Percentiles rank a stretch among this genome's conserved stretches.
These are phyloP conservation scores for Zhuqinia jingwanae DNA, from an alignment of 2,888 invertebrate genomes.

Conservation along the genomic window DNA sequence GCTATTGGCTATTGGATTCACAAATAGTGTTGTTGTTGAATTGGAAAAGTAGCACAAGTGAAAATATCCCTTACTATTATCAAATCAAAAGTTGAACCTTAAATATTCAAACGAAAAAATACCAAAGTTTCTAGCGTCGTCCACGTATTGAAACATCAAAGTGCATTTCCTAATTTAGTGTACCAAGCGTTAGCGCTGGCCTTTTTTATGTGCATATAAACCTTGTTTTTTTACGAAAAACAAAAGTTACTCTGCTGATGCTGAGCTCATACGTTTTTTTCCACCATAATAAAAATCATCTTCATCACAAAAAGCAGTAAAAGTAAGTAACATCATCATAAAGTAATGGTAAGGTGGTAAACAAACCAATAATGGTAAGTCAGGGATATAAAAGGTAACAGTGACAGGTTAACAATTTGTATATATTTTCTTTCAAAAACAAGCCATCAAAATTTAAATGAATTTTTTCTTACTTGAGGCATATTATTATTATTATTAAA, in stretches of 20 bases:
- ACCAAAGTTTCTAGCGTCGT: too few relatives aligned
- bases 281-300: not conserved
- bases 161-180: too few relatives aligned
- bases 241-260: conserved; percentile 3
- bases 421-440: conserved; percentile 17
- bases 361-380: conserved; percentile 53
- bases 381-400: conserved; percentile 40
- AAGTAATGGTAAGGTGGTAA: conserved; percentile 60
- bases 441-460: not conserved
- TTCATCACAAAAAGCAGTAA: not conserved
- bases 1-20: too few relatives aligned
- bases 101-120: too few relatives aligned
- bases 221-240: not conserved
- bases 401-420: conserved; percentile 38
- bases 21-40: too few relatives aligned
- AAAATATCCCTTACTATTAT: too few relatives aligned
- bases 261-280: conserved; percentile 52
- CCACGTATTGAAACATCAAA: too few relatives aligned
- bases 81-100: too few relatives aligned
- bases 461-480: conserved; percentile 21
- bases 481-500: not conserved
- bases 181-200: conserved; percentile 65
- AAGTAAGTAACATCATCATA: conserved; percentile 41
- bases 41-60: too few relatives aligned
- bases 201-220: conserved; percentile 20